phyloP scores from a whole-genome alignment of 2,797 vertebrate species.

The Ctenosaura bakeri region DNA sequence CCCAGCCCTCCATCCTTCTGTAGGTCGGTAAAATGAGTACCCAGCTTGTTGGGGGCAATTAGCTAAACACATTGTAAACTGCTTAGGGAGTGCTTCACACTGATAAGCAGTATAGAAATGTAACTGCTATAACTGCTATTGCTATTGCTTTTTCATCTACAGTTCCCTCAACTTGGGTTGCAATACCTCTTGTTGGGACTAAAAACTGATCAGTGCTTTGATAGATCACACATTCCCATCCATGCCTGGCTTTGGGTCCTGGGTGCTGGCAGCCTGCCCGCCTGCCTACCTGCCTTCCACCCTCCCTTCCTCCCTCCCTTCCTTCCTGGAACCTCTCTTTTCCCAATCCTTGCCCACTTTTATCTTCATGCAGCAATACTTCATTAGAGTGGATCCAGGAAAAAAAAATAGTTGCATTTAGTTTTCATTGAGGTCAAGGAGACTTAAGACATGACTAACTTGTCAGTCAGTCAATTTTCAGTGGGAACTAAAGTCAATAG shows the following conservation, averaged over 20 bases:
- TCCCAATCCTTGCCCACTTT: neutral
- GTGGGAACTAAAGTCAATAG: neutral
- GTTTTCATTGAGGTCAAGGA: neutral
- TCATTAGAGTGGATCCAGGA: neutral
- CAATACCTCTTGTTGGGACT: neutral
- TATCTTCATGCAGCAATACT: neutral
- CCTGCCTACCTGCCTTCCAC: no score
- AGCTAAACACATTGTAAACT: no score
- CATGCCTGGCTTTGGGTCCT: neutral
- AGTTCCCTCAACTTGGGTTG: neutral
- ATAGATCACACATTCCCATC: neutral
- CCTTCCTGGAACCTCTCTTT: no score
- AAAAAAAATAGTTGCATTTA: neutral
- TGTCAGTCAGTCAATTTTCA: neutral
- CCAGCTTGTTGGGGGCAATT: no score
- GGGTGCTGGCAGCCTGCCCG: neutral
- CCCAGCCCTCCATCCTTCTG: no score
- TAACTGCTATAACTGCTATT: no score
- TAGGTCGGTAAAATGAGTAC: no score
- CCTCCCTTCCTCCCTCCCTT: neutral
- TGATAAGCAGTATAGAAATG: no score
- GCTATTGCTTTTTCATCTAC: neutral
- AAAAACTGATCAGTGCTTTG: no score
- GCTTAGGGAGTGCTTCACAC: no score
- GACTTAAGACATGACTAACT: neutral